Conservation (phyloP, 1,140 invertebrate species). For the Saccostrea cuccullata region DNA sequence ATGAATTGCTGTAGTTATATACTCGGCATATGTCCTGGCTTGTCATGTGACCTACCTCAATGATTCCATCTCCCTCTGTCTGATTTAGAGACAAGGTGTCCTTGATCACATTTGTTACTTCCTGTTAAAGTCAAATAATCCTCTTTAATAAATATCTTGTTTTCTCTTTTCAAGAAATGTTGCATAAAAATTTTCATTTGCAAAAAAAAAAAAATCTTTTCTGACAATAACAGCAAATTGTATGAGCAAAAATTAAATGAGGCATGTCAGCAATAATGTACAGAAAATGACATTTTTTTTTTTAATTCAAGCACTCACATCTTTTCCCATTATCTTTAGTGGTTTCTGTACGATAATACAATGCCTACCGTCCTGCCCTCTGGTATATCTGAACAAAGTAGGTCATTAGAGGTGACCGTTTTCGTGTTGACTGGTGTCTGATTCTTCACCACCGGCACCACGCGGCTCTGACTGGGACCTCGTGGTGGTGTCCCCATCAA, state of each 20-base stretch:
- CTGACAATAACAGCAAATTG: no score
- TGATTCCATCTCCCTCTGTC: neutral
- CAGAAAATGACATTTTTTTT: no score
- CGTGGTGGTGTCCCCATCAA: conserved; percentile 26
- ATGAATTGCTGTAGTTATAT: no score
- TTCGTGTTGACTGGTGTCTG: neutral
- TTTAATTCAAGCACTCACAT: no score
- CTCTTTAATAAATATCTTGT: no score
- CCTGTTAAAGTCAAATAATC: neutral
- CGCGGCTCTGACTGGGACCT: neutral
- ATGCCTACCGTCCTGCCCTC: neutral
- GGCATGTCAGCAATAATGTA: no score
- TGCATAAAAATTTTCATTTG: no score
- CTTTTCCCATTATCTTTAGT: neutral
- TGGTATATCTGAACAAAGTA: conserved; percentile 8
- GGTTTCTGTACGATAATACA: neutral
- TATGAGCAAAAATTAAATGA: no score
- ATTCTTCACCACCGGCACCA: conserved; percentile 6
- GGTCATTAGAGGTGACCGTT: neutral
- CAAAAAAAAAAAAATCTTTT: no score
- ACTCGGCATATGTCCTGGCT: no score
- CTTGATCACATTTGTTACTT: neutral
- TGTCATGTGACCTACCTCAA: neutral
- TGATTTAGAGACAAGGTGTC: conserved; percentile 12
- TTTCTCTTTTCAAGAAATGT: no score